Conservation (phyloP, 2,888 invertebrate genomes). For the Thereva nobilitata region DNA sequence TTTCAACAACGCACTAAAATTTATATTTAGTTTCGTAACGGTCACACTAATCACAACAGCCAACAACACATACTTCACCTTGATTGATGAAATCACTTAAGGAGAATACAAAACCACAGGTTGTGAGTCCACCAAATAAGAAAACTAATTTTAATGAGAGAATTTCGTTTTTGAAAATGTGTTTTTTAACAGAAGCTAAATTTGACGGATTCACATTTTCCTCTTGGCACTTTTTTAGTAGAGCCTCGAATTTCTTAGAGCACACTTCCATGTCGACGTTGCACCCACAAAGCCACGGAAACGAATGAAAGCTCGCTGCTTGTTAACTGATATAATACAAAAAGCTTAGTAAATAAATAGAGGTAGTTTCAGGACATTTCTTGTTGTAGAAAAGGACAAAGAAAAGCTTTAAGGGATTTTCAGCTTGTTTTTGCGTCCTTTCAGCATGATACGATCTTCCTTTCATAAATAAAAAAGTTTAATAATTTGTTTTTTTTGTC, state of each 20-base stretch:
- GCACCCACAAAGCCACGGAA: background rate
- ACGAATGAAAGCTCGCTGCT: background rate
- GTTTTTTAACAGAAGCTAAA: constrained; percentile 29
- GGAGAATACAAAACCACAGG: background rate
- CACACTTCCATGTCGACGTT: constrained; percentile 19
- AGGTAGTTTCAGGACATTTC: too few relatives aligned
- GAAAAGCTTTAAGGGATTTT: too few relatives aligned
- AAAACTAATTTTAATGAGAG: constrained; percentile 14
- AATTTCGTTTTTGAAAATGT: background rate
- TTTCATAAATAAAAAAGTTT: too few relatives aligned
- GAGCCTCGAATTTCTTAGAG: constrained; percentile 15
- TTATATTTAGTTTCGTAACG: background rate
- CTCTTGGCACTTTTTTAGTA: constrained; percentile 36
- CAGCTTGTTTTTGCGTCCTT: too few relatives aligned
- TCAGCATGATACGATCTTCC: too few relatives aligned
- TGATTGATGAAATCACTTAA: constrained; percentile 18
- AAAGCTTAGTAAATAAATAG: background rate
- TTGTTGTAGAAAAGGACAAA: too few relatives aligned
- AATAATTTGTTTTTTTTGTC: too few relatives aligned
- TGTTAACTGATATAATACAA: background rate
- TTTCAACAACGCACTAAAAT: constrained; percentile 42
- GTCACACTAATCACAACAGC: background rate
- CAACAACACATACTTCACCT: constrained; percentile 21
- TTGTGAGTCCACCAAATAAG: background rate
- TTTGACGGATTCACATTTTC: constrained; percentile 16